These are phyloP conservation scores for Dugesia japonica DNA, from an alignment of 2,888 invertebrate species.

Conservation along the genomic window DNA sequence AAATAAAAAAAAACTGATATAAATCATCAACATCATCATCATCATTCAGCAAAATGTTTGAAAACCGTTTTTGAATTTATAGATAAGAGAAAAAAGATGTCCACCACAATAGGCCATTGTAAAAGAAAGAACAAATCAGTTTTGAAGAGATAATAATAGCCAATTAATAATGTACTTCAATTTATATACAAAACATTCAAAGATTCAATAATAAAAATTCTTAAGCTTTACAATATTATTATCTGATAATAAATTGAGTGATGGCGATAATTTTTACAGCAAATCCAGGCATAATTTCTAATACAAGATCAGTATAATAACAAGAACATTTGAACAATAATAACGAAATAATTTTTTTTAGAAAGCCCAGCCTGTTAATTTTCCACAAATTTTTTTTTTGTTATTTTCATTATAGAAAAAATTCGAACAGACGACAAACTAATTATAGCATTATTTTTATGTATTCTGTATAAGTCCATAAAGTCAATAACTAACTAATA, in stretches of 20 bases:
- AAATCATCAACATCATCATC: not conserved
- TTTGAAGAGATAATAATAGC: slow-evolving; percentile 1
- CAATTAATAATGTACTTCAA: not conserved
- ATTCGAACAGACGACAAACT: slow-evolving; percentile 10
- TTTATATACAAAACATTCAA: slow-evolving; percentile 13
- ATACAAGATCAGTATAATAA: not conserved
- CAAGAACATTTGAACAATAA: not conserved
- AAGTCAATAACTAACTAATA: slow-evolving; percentile 9
- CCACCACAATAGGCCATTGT: slow-evolving; percentile 4
- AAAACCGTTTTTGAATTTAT: too few relatives aligned
- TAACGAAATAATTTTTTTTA: slow-evolving; percentile 11
- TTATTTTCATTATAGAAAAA: slow-evolving; percentile 11
- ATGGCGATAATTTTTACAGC: not conserved
- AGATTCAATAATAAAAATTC: not conserved
- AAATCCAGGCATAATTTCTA: not conserved
- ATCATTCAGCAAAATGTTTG: not conserved
- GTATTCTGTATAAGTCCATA: not conserved
- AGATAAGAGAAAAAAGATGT: not conserved
- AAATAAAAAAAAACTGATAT: not conserved
- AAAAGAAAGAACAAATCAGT: slow-evolving; percentile 20
- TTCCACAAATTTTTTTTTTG: not conserved
- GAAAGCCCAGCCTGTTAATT: slow-evolving; percentile 5
- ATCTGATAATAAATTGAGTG: slow-evolving; percentile 20
- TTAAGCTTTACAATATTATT: slow-evolving; percentile 13
- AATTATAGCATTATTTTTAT: not conserved